Evolutionary conservation across 1,140 invertebrate genomes (phyloP), one percentile per base, ranked within the genome.

Genomic region (Acyrthosiphon pisum): DNA sequence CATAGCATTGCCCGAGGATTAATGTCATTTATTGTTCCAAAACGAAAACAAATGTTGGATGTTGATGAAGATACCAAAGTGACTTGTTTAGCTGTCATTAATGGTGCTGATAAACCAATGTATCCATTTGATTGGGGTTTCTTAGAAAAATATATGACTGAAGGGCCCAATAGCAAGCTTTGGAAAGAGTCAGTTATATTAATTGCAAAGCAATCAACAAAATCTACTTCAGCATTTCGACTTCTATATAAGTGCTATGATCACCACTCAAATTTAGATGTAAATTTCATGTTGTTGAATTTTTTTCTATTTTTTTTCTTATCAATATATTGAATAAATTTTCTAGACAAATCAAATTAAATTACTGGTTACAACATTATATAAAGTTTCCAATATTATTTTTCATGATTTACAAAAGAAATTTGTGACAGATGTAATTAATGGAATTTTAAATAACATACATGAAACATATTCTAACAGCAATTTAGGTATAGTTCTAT

Each of bases 341-440:
- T 83, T 50, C n/a, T 53, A 93, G 91, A 86, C 8, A 44, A 46
- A 56, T 86, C n/a, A 93, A 53, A 53, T 84, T 14, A 93, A 93
- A 56, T 86, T 93, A 46, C 48, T 93, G 6, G 20, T 93, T 56
- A 86, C 30, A 50, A 22, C 14, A 86, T 41, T 93, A 44, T 46
- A 44, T 44, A 93, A 93, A 93, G 91, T 93, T 53, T 93, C 91
- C 26, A 83, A 93, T 93, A 56, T 93, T 93, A 93, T 93, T 14
- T 93, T 86, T 22, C 91, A 93, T 44, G 18, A 93, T 84, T 86
- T 93, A 53, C 91, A 93, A 93, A 93, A 86, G 30, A 48, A 93
- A 11, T 93, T 93, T 93, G 48, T 93, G 11, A 84, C 76, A 41
- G 14, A 86, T 44, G 2, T 93, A 56, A 37, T 92, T 18, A 83